phyloP scores from a whole-genome alignment of 35 echinoderm and acorn worm genomes.

The Apostichopus parvimensis region DNA sequence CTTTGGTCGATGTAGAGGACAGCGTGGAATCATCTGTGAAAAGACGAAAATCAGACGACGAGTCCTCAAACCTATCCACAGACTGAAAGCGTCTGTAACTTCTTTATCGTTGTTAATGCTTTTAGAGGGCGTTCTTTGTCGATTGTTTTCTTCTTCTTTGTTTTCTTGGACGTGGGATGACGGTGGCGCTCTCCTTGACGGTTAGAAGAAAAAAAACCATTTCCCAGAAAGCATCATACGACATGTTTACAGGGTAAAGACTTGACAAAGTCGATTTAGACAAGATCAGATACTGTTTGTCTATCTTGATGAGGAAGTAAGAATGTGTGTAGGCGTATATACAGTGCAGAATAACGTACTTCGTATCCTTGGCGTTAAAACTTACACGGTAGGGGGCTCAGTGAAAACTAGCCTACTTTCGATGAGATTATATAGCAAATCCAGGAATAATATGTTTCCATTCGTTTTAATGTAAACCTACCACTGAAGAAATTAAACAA shows the following conservation, averaged over 20 bases:
- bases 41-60: neutral
- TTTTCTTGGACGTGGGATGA: neutral
- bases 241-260: constrained; percentile 32
- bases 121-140: neutral
- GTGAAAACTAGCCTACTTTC: no score
- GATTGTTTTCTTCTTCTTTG: neutral
- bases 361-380: no score
- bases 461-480: no score
- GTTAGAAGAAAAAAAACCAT: neutral
- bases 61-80: neutral
- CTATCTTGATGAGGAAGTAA: no score
- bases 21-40: neutral
- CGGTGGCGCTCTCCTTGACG: neutral
- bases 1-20: constrained; percentile 21
- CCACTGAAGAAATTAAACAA: no score
- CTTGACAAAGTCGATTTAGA: neutral
- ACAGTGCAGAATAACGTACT: no score
- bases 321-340: no score
- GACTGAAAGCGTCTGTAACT: constrained; percentile 17
- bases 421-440: no score
- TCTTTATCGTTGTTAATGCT: neutral
- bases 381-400: no score
- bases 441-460: no score
- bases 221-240: neutral
- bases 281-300: no score